Base-by-base conservation (phyloP, 2,113 vertebrate genomes). In the Phasianus colchicus region DNA sequence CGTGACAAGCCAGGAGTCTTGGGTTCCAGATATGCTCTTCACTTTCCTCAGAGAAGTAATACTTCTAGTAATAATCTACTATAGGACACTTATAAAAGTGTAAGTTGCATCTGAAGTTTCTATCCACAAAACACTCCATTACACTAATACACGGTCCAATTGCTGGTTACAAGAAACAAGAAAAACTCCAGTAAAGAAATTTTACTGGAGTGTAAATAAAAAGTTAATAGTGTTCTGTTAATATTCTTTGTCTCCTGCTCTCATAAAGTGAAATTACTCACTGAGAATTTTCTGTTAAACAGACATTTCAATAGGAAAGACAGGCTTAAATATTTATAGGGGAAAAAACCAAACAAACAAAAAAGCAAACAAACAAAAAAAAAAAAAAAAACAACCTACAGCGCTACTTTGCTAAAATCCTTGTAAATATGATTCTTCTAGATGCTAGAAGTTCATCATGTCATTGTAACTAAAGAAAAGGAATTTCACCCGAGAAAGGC, bases 391-490 rank as follows among this genome's bases (percentile, higher is more conserved):
- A 29, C 16, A 27, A 9, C 13, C 15, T 11, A 57, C 30, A 77
- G 18, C 42, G 3, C 2, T 77, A 6, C 4, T 66, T 38, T 75
- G 21, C 14, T 79, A 85, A 76, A 77, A 2, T 63, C 15, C 17
- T 61, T 54, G 42, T 36, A 47, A 52, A 65, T 7, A 45, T 34
- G 21, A 27, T 63, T 47, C 25, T 83, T 72, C 11, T 3, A 40
- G 10, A 65, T 0, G 0, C 2, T 38, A 4, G 29, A 48, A 47
- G 3, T 67, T 70, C 9, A 75, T 63, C 5, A 3, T 60, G 2
- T 29, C 8, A 70, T 6, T 36, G 8, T 57, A 86, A 73, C 8
- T 4, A 54, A 7, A 79, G 15, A 50, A 93, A 52, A 24, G 63
- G 1, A n/a, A 61, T 40, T 84, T 57, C 45, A 81, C 14, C 40